Conservation (phyloP, 2,888 invertebrate species). For the Hypolimnas misippus region DNA sequence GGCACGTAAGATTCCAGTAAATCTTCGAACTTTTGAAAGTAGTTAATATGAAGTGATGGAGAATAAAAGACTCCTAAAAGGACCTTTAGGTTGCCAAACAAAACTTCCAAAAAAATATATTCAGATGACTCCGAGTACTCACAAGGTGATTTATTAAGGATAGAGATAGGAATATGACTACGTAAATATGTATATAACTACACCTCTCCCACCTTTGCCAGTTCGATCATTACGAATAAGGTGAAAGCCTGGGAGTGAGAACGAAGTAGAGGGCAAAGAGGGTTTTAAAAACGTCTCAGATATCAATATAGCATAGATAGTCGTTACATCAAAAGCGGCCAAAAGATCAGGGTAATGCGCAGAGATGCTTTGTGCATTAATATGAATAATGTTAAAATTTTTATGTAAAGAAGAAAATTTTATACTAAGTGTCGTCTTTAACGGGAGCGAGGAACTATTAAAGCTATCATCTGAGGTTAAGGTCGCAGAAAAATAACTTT, state of each 20-base stretch:
- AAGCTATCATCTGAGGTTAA: no score
- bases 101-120: background rate
- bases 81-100: no score
- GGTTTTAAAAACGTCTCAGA: background rate
- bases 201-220: background rate
- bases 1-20: background rate
- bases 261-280: background rate
- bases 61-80: no score
- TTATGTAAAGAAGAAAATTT: no score
- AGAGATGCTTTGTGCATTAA: no score
- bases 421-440: no score
- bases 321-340: no score
- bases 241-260: background rate
- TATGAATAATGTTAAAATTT: no score
- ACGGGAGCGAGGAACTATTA: no score
- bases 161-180: background rate
- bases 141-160: background rate
- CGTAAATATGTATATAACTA: background rate
- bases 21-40: background rate
- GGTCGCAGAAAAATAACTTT: no score
- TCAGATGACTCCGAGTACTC: background rate
- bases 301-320: no score
- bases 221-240: background rate
- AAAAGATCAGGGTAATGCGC: no score
- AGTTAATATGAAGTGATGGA: background rate